A percentile compares a stretch with the other conserved stretches of the same genome.
Evolutionary conservation across 1,140 invertebrate species (phyloP).

Genomic region (Brachionus paranguensis): DNA sequence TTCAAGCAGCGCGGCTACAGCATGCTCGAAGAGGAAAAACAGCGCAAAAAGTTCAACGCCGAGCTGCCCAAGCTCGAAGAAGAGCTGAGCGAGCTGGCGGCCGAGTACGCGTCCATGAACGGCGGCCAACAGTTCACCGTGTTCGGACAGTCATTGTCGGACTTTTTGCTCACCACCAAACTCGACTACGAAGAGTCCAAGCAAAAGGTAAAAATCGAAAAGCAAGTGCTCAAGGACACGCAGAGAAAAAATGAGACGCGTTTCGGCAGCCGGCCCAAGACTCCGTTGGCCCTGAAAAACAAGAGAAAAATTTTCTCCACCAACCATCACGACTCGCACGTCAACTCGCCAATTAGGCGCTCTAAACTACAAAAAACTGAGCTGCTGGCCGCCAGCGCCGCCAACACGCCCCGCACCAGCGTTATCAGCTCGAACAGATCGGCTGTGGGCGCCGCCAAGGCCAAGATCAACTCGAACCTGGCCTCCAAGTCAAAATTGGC

Average conservation of each 20-base stretch:
- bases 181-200: slow-evolving; percentile 22
- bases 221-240: slow-evolving; percentile 2
- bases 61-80: slow-evolving; percentile 30
- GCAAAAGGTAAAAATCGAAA: slow-evolving; percentile 10
- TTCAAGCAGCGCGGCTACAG: slow-evolving; percentile 27
- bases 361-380: slow-evolving; percentile 31
- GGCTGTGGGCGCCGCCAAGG: neutral
- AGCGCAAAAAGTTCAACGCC: neutral
- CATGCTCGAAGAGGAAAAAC: slow-evolving; percentile 35
- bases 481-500: neutral
- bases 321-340: neutral
- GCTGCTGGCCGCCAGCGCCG: neutral
- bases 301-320: neutral
- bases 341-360: neutral
- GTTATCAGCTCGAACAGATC: neutral
- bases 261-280: neutral
- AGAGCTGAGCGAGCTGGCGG: neutral
- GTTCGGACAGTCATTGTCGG: neutral
- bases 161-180: neutral
- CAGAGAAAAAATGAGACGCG: slow-evolving; percentile 2
- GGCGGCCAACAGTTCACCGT: slow-evolving; percentile 16
- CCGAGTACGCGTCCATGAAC: neutral
- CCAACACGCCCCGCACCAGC: neutral
- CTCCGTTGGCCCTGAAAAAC: slow-evolving; percentile 11
- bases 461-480: neutral